Percentiles rank a stretch among this genome's conserved stretches.
These are phyloP conservation scores for Drosophila lini DNA, from an alignment of 1,140 invertebrate genomes.

Conservation along the genomic window DNA sequence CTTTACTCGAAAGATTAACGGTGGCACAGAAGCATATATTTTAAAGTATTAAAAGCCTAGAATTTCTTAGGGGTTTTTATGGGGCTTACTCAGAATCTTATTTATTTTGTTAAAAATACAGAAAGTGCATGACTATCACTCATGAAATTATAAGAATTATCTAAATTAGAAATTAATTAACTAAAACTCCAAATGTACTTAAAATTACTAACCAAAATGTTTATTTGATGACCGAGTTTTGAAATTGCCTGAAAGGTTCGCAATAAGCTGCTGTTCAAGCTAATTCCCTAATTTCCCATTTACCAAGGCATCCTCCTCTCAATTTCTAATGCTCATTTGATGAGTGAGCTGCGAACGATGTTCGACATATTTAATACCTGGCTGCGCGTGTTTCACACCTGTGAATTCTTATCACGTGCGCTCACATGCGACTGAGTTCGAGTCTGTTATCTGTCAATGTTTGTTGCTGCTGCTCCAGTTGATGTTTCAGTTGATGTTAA, in stretches of 20 bases:
- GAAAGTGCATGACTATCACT: background rate
- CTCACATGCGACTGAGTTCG: slow-evolving; percentile 50
- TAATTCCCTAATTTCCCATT: slow-evolving; percentile 27
- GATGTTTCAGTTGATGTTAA: slow-evolving; percentile 31
- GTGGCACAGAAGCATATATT: background rate
- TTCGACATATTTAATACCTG: slow-evolving; percentile 23
- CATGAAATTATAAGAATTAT: background rate
- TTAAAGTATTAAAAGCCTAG: background rate
- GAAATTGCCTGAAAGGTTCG: slow-evolving; percentile 1
- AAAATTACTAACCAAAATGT: slow-evolving; percentile 16
- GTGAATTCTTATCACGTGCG: slow-evolving; percentile 73
- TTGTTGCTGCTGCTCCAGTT: slow-evolving; percentile 27
- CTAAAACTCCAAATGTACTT: background rate
- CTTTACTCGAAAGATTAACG: slow-evolving; percentile 5
- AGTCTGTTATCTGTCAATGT: slow-evolving; percentile 57
- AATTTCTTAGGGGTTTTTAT: no score
- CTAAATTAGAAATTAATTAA: background rate
- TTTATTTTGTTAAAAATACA: background rate
- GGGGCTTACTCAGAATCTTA: no score
- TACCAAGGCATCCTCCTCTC: slow-evolving; percentile 13
- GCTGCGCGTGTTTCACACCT: slow-evolving; percentile 33
- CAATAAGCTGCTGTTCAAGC: slow-evolving; percentile 1
- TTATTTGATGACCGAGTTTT: slow-evolving; percentile 14
- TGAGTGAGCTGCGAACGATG: slow-evolving; percentile 31
- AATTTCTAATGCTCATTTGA: slow-evolving; percentile 49